phyloP scores from a whole-genome alignment of 2,113 vertebrate genomes.

The Struthidea cinerea region DNA sequence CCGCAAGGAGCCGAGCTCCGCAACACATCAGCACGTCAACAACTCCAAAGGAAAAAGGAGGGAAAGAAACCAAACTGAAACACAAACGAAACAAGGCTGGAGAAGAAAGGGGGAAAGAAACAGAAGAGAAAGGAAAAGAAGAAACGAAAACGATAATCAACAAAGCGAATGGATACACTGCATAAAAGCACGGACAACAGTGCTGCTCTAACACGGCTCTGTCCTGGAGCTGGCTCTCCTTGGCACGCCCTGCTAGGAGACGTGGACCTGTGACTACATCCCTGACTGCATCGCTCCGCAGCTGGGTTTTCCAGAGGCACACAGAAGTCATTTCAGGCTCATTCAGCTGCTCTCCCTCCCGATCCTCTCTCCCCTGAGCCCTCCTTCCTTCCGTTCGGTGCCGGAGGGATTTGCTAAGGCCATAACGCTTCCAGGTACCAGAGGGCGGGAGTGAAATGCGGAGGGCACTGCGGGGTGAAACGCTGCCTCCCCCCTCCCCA shows the following conservation, averaged over 20 bases:
- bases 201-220: conserved; percentile 49
- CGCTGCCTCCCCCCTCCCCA: conserved; percentile 43
- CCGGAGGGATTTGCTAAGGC: conserved; percentile 17
- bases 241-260: not conserved
- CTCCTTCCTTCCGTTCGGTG: not conserved
- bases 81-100: conserved; percentile 58
- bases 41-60: conserved; percentile 67
- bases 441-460: conserved; percentile 46
- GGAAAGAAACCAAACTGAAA: conserved; percentile 54
- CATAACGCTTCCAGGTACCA: conserved; percentile 70
- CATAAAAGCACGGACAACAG: conserved; percentile 65
- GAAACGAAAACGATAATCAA: conserved; percentile 52
- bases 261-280: not conserved
- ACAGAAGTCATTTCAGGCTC: not conserved
- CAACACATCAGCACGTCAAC: conserved; percentile 75
- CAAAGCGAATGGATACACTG: conserved; percentile 67
- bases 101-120: conserved; percentile 71
- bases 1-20: conserved; percentile 72
- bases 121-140: conserved; percentile 72
- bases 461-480: conserved; percentile 46
- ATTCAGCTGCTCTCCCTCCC: not conserved
- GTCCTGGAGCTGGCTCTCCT: conserved; percentile 43
- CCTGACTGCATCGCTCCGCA: not conserved
- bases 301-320: conserved; percentile 8
- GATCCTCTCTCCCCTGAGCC: not conserved